Base-by-base conservation (phyloP, 2,113 vertebrate species). In the Hiodon alosoides region DNA sequence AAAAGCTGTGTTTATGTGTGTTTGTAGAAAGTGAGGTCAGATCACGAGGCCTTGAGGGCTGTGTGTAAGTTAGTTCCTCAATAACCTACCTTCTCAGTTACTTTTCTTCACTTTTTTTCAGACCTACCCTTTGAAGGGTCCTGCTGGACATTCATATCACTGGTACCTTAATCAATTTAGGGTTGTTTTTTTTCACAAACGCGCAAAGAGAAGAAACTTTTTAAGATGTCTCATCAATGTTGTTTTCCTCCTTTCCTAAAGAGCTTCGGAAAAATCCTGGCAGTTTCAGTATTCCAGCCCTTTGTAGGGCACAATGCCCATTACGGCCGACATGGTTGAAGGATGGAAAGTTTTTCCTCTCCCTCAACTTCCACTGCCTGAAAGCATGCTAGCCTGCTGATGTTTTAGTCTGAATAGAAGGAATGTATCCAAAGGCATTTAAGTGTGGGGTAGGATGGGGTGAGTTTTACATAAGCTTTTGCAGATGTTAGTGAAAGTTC, bases 401-500 rank as follows among this genome's bases (percentile, higher is more conserved):
- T 84, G 84, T 87, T 88, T 69, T 77, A 81, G 82, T 84, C 82
- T 83, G 83, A 81, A 80, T 81, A 73, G 73, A 57, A 89, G 87
- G 90, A 91, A 90, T 90, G 89, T 88, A 83, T 90, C 82, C 87
- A 82, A 91, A 89, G 81, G 17, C 50, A 54, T n/a, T 59, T 86
- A 13, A 8, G 7, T 57, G 8, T 52, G 55, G 31, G 57, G 78
- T 82, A 80, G 85, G 86, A 81, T 68, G 73, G 78, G 72, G 55
- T 57, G 57, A 79, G 79, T 80, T 84, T 90, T 31, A 76, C 78
- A 77, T 90, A 90, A 92, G 85, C 83, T 79, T 86, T 91, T 79
- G 73, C 90, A 91, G 90, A 91, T 91, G 90, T 90, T 86, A 80
- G 81, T 77, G 82, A 86, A 87, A 88, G 87, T 88, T 89, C 81